phyloP scores from a whole-genome alignment of 2,888 invertebrate genomes.

The Pycnomerus fuliginosus region DNA sequence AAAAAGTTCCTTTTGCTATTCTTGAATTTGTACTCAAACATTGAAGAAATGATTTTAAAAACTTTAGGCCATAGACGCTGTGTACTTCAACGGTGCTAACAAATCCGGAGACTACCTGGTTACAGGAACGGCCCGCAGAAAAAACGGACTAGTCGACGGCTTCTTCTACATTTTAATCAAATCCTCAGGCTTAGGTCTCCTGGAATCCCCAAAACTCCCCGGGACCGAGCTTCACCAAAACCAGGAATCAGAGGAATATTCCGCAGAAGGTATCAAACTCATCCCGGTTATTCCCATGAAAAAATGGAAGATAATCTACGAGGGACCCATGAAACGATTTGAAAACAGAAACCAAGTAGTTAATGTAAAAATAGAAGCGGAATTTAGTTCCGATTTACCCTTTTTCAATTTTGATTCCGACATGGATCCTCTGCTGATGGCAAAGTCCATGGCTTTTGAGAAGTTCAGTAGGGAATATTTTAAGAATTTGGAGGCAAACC shows the following conservation, averaged over 20 bases:
- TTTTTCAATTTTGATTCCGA: constrained; percentile 70
- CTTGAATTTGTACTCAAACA: neutral
- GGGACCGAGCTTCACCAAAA: constrained; percentile 60
- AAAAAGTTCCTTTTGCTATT: constrained; percentile 1
- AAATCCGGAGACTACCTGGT: constrained; percentile 61
- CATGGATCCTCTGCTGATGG: constrained; percentile 61
- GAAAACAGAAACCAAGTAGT: constrained; percentile 47
- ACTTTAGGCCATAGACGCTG: constrained; percentile 66
- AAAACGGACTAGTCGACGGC: constrained; percentile 60
- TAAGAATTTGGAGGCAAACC: constrained; percentile 62
- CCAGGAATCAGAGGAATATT: constrained; percentile 55
- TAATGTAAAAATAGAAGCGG: constrained; percentile 59
- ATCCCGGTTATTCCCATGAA: constrained; percentile 67
- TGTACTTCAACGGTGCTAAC: constrained; percentile 64
- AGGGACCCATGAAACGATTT: constrained; percentile 64
- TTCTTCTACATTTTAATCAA: constrained; percentile 58
- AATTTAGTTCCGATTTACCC: constrained; percentile 61
- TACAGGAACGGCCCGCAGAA: constrained; percentile 61
- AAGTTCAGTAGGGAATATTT: constrained; percentile 69
- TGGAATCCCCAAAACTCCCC: constrained; percentile 61
- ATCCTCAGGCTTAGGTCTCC: constrained; percentile 61
- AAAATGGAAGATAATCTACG: constrained; percentile 65
- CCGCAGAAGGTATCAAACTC: constrained; percentile 63
- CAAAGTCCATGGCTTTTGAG: constrained; percentile 66
- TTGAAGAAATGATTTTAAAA: neutral